Conservation (phyloP, 2,888 invertebrate species). For the Pasiphila rectangulata region DNA sequence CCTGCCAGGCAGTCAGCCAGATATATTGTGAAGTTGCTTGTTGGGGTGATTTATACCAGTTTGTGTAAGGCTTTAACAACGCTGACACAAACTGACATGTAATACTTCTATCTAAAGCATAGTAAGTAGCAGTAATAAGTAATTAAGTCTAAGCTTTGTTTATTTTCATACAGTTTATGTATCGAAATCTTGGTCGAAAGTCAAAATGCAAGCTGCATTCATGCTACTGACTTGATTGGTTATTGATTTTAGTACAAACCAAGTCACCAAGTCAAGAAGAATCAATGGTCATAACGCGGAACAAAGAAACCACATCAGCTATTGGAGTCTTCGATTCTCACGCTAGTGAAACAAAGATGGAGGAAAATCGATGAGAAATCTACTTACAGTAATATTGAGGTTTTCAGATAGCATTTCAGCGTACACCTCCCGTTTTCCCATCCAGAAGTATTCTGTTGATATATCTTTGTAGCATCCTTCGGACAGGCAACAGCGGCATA, state of each 20-base stretch:
- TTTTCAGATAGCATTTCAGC: conserved; percentile 69
- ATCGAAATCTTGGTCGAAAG: no score
- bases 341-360: conserved; percentile 32
- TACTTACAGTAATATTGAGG: conserved; percentile 61
- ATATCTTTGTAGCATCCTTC: conserved; percentile 76
- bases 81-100: no score
- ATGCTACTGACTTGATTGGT: background rate
- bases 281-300: conserved; percentile 15
- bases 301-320: conserved; percentile 33
- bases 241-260: conserved; percentile 46
- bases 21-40: no score
- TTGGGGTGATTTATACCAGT: no score
- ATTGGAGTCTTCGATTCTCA: conserved; percentile 39
- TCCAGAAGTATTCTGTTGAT: conserved; percentile 77
- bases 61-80: no score
- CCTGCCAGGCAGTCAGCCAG: no score
- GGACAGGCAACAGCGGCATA: conserved; percentile 69
- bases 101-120: no score
- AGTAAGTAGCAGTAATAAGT: no score
- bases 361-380: conserved; percentile 7
- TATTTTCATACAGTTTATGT: no score
- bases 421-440: conserved; percentile 74
- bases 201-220: background rate
- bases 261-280: conserved; percentile 32
- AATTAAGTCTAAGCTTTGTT: no score